Evolutionary conservation across 2,113 vertebrate species (phyloP).

Genomic region (Dissostichus mawsoni): DNA sequence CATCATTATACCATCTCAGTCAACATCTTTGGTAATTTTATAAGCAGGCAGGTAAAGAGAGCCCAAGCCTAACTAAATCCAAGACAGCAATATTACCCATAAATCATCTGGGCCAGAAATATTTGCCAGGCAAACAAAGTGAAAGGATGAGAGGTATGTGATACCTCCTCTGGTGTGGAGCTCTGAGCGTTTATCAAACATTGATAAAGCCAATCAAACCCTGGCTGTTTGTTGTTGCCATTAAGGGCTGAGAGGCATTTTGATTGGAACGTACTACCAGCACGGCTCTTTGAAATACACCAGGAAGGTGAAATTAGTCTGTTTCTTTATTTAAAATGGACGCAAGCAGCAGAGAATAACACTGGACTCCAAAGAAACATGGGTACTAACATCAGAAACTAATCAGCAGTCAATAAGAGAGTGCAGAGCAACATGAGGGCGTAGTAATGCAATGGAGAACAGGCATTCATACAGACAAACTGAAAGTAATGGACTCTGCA

Average conservation of each 20-base stretch:
- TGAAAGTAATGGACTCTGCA: slow-evolving; percentile 33
- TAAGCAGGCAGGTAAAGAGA: slow-evolving; percentile 59
- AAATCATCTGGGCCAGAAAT: slow-evolving; percentile 64
- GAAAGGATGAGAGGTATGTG: slow-evolving; percentile 55
- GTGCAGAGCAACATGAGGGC: slow-evolving; percentile 12
- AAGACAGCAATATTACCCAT: slow-evolving; percentile 46
- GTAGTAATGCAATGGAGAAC: slow-evolving; percentile 44
- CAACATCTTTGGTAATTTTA: slow-evolving; percentile 63
- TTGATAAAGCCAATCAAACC: slow-evolving; percentile 89
- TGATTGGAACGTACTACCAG: slow-evolving; percentile 32
- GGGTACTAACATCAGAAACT: slow-evolving; percentile 14
- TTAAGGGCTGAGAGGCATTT: slow-evolving; percentile 76
- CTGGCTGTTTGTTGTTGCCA: slow-evolving; percentile 89
- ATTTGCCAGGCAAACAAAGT: slow-evolving; percentile 63
- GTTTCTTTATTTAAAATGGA: slow-evolving; percentile 33
- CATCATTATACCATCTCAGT: slow-evolving; percentile 67
- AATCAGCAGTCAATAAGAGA: slow-evolving; percentile 25
- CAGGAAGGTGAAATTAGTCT: slow-evolving; percentile 29
- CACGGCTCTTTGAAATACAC: slow-evolving; percentile 46
- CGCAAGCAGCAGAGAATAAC: slow-evolving; percentile 1
- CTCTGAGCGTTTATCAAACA: slow-evolving; percentile 89
- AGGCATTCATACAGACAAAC: slow-evolving; percentile 57
- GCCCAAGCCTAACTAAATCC: slow-evolving; percentile 48
- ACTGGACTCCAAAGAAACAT: slow-evolving; percentile 11
- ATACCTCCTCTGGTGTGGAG: slow-evolving; percentile 65